Conservation (phyloP, 2,888 invertebrate species). For the Ectobius pallidus region DNA sequence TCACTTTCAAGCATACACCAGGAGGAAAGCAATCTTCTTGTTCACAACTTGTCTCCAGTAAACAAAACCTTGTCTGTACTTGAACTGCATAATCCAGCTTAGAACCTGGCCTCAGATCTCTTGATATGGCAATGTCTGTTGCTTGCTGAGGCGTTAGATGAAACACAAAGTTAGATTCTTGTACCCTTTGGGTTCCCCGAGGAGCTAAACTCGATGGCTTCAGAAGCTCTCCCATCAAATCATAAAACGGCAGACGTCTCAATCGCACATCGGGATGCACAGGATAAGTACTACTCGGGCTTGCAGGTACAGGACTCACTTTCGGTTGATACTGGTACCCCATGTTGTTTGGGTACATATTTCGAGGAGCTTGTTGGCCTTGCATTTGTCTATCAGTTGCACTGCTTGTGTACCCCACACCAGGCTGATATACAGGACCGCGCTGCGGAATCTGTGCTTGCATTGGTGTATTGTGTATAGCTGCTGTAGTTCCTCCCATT, state of each 20-base stretch:
- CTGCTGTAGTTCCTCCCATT: no score
- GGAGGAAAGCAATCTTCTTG: conserved; percentile 7
- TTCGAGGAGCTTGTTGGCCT: no score
- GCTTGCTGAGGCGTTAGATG: conserved; percentile 16
- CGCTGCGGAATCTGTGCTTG: no score
- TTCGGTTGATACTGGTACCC: no score
- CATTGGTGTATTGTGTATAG: no score
- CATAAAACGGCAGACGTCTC: conserved; percentile 91
- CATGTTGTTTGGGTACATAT: no score
- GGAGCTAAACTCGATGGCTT: conserved; percentile 80
- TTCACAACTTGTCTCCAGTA: neutral
- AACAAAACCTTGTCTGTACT: conserved; percentile 51
- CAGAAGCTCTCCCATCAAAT: conserved; percentile 82
- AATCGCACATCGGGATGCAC: conserved; percentile 93
- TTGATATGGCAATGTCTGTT: conserved; percentile 65
- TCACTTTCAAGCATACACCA: neutral
- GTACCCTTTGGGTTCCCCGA: neutral
- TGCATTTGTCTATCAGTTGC: no score
- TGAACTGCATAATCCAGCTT: conserved; percentile 74
- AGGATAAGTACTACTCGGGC: conserved; percentile 73
- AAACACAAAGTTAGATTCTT: conserved; percentile 2
- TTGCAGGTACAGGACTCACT: no score
- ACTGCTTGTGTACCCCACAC: no score
- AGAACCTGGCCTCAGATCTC: conserved; percentile 65
- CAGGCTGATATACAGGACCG: no score